phyloP scores from a whole-genome alignment of 1,140 invertebrate genomes.

The Nasonia giraulti region DNA sequence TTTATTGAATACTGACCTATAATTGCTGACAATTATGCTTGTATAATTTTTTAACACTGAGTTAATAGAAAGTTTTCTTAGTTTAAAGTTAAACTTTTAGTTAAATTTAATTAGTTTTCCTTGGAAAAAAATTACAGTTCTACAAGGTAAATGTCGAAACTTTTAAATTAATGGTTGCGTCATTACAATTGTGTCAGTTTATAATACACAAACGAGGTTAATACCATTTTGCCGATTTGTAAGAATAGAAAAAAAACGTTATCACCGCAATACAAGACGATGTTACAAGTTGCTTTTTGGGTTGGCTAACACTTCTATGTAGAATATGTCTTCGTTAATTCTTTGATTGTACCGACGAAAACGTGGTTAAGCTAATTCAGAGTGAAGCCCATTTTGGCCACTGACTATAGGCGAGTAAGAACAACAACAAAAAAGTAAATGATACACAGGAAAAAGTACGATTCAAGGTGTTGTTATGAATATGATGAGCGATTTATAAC shows the following conservation, averaged over 20 bases:
- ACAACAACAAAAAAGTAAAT: not conserved
- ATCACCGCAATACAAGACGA: constrained; percentile 1
- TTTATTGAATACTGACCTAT: too few relatives aligned
- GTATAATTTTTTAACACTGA: too few relatives aligned
- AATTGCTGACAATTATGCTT: too few relatives aligned
- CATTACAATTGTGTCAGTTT: not conserved
- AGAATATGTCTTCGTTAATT: constrained; percentile 14
- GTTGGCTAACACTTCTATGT: not conserved
- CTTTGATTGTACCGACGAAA: not conserved
- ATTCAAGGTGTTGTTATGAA: too few relatives aligned
- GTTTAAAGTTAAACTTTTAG: too few relatives aligned
- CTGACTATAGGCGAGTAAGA: not conserved
- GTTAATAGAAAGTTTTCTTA: too few relatives aligned
- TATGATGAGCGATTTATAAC: too few relatives aligned
- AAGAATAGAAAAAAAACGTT: constrained; percentile 13
- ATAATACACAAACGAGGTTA: not conserved
- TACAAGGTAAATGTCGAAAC: constrained; percentile 22
- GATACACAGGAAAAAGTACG: not conserved
- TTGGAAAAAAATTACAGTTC: not conserved
- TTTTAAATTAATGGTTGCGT: constrained; percentile 9
- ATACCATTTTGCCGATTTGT: not conserved
- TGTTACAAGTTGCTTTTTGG: constrained; percentile 24
- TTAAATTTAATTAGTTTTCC: not conserved
- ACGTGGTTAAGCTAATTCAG: not conserved
- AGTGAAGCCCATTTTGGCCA: not conserved